Conservation (phyloP, 2,797 vertebrate genomes). For the Adrianichthys oophorus region DNA sequence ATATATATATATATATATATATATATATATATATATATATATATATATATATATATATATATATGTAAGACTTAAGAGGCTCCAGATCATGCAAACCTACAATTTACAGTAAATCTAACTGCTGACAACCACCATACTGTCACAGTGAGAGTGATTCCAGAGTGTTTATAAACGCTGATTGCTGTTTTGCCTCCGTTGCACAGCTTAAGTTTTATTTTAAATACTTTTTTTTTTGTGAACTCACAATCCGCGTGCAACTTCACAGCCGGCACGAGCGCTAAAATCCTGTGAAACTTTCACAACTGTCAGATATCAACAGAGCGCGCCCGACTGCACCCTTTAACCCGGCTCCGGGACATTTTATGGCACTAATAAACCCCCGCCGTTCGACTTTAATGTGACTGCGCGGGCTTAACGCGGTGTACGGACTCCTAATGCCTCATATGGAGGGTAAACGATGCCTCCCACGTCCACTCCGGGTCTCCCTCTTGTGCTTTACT, state of each 20-base stretch:
- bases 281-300: constrained; percentile 52
- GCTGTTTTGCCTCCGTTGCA: constrained; percentile 47
- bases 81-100: neutral
- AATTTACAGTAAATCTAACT: constrained; percentile 18
- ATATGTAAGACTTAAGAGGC: constrained; percentile 9
- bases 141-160: constrained; percentile 33
- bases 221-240: neutral
- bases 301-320: constrained; percentile 46
- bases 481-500: constrained; percentile 74
- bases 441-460: constrained; percentile 8
- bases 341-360: constrained; percentile 6
- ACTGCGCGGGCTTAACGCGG: neutral
- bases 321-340: constrained; percentile 34
- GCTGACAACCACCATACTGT: constrained; percentile 25
- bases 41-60: too few relatives aligned
- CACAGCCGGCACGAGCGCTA: constrained; percentile 1
- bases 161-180: constrained; percentile 49
- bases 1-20: too few relatives aligned
- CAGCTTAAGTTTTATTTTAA: constrained; percentile 22
- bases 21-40: too few relatives aligned
- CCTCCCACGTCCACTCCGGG: constrained; percentile 64
- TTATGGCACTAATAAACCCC: neutral
- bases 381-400: constrained; percentile 2
- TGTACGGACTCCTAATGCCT: neutral
- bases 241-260: neutral